Conservation (phyloP, 2,113 vertebrate species). For the Oryzias javanicus region DNA sequence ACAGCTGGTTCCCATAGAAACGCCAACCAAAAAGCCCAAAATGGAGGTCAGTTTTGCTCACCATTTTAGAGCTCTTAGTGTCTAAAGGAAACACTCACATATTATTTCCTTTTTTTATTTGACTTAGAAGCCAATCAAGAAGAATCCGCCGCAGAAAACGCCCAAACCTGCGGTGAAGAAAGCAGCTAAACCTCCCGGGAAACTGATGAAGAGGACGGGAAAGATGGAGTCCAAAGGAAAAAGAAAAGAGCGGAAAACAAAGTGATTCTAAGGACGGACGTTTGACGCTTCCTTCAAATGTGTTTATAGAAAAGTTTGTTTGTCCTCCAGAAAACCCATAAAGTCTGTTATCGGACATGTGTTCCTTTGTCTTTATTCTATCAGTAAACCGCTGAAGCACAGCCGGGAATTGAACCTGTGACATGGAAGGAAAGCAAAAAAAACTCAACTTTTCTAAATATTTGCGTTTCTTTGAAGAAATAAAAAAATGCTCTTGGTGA, state of each 20-base stretch:
- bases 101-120: background rate
- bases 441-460: no score
- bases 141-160: slow-evolving; percentile 52
- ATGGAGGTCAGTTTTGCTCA: slow-evolving; percentile 56
- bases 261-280: slow-evolving; percentile 26
- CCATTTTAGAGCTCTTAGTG: background rate
- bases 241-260: slow-evolving; percentile 51
- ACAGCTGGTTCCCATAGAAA: slow-evolving; percentile 72
- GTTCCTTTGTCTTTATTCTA: no score
- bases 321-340: no score
- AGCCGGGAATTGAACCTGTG: no score
- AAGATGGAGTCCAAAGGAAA: slow-evolving; percentile 40
- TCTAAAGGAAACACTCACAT: background rate
- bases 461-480: no score
- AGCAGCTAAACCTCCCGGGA: slow-evolving; percentile 24
- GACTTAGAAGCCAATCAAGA: slow-evolving; percentile 36
- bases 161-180: slow-evolving; percentile 43
- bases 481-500: no score
- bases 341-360: no score
- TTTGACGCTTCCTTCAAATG: slow-evolving; percentile 10
- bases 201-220: slow-evolving; percentile 30
- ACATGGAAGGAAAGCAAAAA: no score
- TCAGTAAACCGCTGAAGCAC: no score
- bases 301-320: background rate
- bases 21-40: slow-evolving; percentile 65